Evolutionary conservation across 2,113 vertebrate genomes (phyloP), one percentile per base, ranked within the genome.

Genomic region (Gulo gulo): DNA sequence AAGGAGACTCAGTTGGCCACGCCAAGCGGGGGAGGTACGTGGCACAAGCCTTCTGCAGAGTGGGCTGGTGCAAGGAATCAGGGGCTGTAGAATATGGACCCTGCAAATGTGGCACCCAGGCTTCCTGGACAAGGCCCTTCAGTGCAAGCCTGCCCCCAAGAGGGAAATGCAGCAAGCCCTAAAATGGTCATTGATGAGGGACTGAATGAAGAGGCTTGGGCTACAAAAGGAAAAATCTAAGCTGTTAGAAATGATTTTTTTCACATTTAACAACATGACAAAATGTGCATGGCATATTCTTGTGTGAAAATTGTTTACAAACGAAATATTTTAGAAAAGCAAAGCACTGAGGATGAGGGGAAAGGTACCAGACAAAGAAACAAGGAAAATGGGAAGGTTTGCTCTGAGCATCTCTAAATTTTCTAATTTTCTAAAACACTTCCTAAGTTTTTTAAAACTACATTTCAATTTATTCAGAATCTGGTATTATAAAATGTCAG

Each of bases 231-330:
- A 61, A 84, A 93, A 93, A 76, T 63, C 16, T 42, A 47, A 87
- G 57, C 6, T 52, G 24, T 73, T 92, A 47, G 10, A 92, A 86
- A 90, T 42, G 10, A 50, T 26, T 79, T 59, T 69, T 76, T 13
- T 76, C 74, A 81, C 15, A 26, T n/a, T 90, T 90, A 78, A 71
- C 94, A 94, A 95, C 3, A 90, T 65, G 74, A 91, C n/a, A 88
- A 96, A 85, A 88, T 71, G 31, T 83, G 79, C 20, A 12, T 45
- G 45, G 71, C 15, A 76, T n/a, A 73, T 24, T 78, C 50, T 39
- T 80, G 45, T 4, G 9, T 65, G 29, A 91, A 65, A 78, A 85
- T 67, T 76, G 18, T 14, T 83, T 69, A 79, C 0, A 91, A 87
- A 90, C 2, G 23, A 6, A 69, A 7, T 7, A 7, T 39, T 47